These are phyloP conservation scores for Herminia tarsipennalis DNA, from an alignment of 2,888 invertebrate genomes.

Conservation along the genomic window DNA sequence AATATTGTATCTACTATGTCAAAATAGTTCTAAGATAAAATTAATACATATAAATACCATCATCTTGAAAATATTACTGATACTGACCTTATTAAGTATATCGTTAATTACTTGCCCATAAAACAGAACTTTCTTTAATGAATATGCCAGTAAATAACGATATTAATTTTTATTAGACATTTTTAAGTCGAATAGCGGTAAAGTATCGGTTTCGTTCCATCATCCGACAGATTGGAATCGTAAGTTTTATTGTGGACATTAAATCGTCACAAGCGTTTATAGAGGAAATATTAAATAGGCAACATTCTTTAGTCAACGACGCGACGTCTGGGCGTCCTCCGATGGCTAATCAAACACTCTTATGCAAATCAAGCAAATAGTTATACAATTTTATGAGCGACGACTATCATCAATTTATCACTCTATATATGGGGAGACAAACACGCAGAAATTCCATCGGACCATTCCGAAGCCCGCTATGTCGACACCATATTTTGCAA, in stretches of 20 bases:
- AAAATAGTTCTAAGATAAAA: slow-evolving; percentile 6
- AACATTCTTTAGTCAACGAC: slow-evolving; percentile 62
- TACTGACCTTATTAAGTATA: slow-evolving; percentile 51
- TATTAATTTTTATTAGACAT: slow-evolving; percentile 69
- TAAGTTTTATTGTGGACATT: slow-evolving; percentile 60
- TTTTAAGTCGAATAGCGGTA: slow-evolving; percentile 71
- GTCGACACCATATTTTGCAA: slow-evolving; percentile 62
- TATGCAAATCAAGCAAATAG: slow-evolving; percentile 75
- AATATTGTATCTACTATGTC: slow-evolving; percentile 1
- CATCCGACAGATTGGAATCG: slow-evolving; percentile 61
- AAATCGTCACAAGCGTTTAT: slow-evolving; percentile 61
- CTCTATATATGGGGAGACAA: slow-evolving; percentile 59
- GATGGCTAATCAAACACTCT: slow-evolving; percentile 66
- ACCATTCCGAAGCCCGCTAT: slow-evolving; percentile 53
- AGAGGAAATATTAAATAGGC: slow-evolving; percentile 69
- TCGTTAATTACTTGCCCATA: slow-evolving; percentile 60
- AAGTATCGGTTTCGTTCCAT: slow-evolving; percentile 60
- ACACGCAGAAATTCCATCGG: slow-evolving; percentile 59
- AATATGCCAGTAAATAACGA: slow-evolving; percentile 63
- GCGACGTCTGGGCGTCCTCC: slow-evolving; percentile 59
- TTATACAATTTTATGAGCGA: slow-evolving; percentile 70
- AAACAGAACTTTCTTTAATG: slow-evolving; percentile 55
- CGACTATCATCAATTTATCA: slow-evolving; percentile 67
- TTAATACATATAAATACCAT: slow-evolving; percentile 12
- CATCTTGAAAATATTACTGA: slow-evolving; percentile 28